phyloP scores from a whole-genome alignment of 2,113 vertebrate genomes.

The Etheostoma cragini region DNA sequence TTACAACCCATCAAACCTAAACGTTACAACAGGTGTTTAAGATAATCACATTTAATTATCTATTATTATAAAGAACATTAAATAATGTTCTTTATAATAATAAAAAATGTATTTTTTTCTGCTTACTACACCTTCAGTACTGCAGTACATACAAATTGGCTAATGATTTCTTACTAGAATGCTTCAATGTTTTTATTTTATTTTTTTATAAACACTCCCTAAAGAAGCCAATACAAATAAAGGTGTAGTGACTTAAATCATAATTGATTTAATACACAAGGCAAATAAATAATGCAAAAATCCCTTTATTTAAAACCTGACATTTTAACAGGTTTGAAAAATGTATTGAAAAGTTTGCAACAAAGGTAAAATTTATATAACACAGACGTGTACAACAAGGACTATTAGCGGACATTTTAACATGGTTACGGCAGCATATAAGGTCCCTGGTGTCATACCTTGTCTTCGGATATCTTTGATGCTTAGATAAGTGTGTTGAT shows the following conservation, averaged over 20 bases:
- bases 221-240: not conserved
- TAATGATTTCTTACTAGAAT: not conserved
- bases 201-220: not conserved
- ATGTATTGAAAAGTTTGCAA: not conserved
- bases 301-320: conserved; percentile 42
- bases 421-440: not conserved
- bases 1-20: not conserved
- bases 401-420: not conserved
- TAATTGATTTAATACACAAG: conserved; percentile 13
- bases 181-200: no score
- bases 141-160: not conserved
- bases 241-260: not conserved
- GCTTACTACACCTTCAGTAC: not conserved
- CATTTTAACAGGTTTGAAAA: conserved; percentile 1
- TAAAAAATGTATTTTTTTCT: not conserved
- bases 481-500: not conserved
- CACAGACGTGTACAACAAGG: not conserved
- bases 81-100: not conserved
- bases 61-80: no score
- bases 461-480: not conserved
- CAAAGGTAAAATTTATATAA: conserved; percentile 15
- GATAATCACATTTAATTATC: not conserved
- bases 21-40: no score
- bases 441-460: not conserved
- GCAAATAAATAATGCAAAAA: conserved; percentile 27